These are phyloP conservation scores for Hafferia zeledoni DNA, from an alignment of 2,797 vertebrate species.

Conservation along the genomic window DNA sequence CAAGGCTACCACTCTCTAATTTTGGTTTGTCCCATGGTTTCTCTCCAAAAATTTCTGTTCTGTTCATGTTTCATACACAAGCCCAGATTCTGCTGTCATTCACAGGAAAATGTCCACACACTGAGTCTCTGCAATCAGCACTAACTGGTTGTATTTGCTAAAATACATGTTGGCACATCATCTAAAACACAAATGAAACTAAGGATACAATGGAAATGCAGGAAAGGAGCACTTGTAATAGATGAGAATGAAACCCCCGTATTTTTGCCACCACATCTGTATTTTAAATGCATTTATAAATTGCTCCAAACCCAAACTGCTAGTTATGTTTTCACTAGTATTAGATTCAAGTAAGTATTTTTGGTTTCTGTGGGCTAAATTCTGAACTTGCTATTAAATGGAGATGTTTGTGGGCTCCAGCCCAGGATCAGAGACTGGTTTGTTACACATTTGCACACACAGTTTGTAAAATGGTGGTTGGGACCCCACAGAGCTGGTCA, in stretches of 20 bases:
- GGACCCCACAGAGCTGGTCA: not conserved
- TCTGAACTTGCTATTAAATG: not conserved
- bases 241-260: not conserved
- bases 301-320: slow-evolving; percentile 2
- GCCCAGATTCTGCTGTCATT: not conserved
- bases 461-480: not conserved
- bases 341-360: not conserved
- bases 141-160: not conserved
- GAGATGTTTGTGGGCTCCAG: not conserved
- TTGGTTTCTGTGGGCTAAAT: not conserved
- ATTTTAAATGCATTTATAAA: slow-evolving; percentile 3
- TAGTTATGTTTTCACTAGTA: slow-evolving; percentile 4
- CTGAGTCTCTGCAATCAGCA: not conserved
- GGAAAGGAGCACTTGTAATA: not conserved
- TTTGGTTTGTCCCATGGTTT: not conserved
- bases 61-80: not conserved
- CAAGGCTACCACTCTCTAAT: not conserved
- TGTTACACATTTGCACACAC: not conserved
- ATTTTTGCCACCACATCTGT: not conserved
- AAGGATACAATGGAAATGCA: not conserved
- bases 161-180: not conserved
- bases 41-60: not conserved
- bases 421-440: not conserved
- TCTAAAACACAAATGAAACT: not conserved
- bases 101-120: not conserved